phyloP scores from a whole-genome alignment of 2,113 vertebrate species.

The Galemys pyrenaicus region DNA sequence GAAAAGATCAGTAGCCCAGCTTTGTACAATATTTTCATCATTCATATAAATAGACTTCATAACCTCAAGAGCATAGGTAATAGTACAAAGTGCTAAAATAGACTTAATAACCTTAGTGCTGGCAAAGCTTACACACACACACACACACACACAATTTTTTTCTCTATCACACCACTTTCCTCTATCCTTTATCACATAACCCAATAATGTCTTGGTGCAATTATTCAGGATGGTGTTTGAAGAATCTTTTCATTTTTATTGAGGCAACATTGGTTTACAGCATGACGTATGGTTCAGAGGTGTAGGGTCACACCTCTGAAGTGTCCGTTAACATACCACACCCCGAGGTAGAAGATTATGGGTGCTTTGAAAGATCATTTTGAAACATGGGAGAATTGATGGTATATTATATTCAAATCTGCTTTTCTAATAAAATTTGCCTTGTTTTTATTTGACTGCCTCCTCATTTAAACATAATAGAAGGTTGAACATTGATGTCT shows the following conservation, averaged over 20 bases:
- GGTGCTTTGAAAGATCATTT: background rate
- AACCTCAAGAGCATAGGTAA: background rate
- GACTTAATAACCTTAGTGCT: background rate
- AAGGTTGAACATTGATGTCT: background rate
- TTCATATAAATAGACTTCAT: background rate
- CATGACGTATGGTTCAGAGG: too few relatives aligned
- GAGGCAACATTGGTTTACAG: too few relatives aligned
- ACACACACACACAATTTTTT: too few relatives aligned
- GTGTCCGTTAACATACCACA: too few relatives aligned
- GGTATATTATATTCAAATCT: background rate
- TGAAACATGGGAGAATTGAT: background rate
- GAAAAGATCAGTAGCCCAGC: background rate
- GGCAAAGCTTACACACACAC: background rate
- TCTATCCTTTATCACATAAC: background rate
- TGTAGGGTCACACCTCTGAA: too few relatives aligned
- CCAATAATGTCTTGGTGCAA: background rate
- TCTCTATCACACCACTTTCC: background rate
- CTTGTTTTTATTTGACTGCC: constrained; percentile 30
- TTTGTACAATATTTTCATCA: background rate
- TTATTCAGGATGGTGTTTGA: background rate
- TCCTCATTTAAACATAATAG: constrained; percentile 11
- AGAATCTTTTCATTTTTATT: too few relatives aligned
- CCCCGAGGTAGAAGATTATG: too few relatives aligned
- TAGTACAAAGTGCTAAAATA: background rate
- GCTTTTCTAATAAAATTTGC: constrained; percentile 36